A percentile compares a stretch with the other conserved stretches of the same genome.
Evolutionary conservation across 2,113 vertebrate genomes (phyloP).

Genomic region (Anarhynchus alexandrinus): DNA sequence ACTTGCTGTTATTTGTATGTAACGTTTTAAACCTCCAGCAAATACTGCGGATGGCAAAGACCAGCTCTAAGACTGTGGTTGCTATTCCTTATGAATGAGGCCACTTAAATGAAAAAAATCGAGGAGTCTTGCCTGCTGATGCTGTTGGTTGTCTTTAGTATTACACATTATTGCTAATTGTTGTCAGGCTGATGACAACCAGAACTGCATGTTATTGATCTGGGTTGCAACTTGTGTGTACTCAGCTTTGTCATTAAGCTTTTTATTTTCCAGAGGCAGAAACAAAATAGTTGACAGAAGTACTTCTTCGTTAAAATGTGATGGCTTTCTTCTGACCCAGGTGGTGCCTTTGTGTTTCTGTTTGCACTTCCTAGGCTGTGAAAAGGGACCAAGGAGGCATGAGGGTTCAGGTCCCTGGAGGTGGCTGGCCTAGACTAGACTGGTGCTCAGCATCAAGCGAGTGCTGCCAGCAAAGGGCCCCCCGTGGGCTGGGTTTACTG

Average conservation of each 20-base stretch:
- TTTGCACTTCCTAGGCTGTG: background rate
- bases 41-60: background rate
- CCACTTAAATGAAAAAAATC: background rate
- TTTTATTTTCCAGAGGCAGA: background rate
- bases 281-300: background rate
- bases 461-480: background rate
- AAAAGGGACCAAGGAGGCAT: background rate
- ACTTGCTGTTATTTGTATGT: background rate
- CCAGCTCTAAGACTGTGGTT: background rate
- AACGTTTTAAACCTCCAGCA: background rate
- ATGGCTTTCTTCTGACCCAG: background rate
- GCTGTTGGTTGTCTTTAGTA: background rate
- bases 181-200: background rate
- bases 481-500: background rate
- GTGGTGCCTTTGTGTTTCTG: background rate
- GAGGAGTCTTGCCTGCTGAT: background rate
- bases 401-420: background rate
- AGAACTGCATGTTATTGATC: background rate
- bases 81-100: background rate
- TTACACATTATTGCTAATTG: background rate
- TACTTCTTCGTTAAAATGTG: background rate
- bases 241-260: background rate
- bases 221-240: background rate
- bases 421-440: background rate
- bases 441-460: accelerated